Base-by-base conservation (phyloP, 2,888 invertebrate species). In the Apamea crenata region DNA sequence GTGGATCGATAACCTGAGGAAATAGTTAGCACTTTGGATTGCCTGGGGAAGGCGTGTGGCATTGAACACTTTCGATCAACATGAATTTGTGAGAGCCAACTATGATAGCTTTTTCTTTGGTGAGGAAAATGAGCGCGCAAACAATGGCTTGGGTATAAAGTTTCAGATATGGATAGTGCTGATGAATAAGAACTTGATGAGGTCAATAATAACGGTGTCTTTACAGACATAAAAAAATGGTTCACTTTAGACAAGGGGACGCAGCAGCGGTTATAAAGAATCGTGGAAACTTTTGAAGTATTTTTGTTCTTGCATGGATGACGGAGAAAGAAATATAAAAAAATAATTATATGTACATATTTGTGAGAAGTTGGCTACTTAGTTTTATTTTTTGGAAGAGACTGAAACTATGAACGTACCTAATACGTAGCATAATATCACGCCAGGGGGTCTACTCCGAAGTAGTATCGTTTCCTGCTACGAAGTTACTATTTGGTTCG, bases 1-100 rank as follows among this genome's bases (percentile, higher is more conserved):
- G 82, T 90, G 83, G 82, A 90, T 87, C 87, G 89, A 89, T 89
- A 90, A 89, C 86, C 89, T 80, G 72, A 67, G 68, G 81, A 77
- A 83, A 90, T 83, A 74, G 82, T 84, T 78, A 88, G 80, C 81
- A 82, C 88, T 86, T 82, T 75, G 77, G 61, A 67, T 84, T 74
- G 56, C 78, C 77, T 83, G 83, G 83, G 69, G 71, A 83, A 81
- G 74, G 63, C 77, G 74, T 61, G 74, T 79, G 80, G 76, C 73
- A 78, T 81, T 82, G 69, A 65, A 80, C 63, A 84, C 40, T 59
- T 68, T 65, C 71, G 71, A 87, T 87, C 68, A 68, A 69, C 77
- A 71, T 67, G 40, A 68, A 71, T 71, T 77, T 40, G 36, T 67
- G n/a, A 14, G 63, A 71, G 25, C 47, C 7, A 47, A 69, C 44